Base-by-base conservation (phyloP, 2,113 vertebrate genomes). In the Galeopterus variegatus region DNA sequence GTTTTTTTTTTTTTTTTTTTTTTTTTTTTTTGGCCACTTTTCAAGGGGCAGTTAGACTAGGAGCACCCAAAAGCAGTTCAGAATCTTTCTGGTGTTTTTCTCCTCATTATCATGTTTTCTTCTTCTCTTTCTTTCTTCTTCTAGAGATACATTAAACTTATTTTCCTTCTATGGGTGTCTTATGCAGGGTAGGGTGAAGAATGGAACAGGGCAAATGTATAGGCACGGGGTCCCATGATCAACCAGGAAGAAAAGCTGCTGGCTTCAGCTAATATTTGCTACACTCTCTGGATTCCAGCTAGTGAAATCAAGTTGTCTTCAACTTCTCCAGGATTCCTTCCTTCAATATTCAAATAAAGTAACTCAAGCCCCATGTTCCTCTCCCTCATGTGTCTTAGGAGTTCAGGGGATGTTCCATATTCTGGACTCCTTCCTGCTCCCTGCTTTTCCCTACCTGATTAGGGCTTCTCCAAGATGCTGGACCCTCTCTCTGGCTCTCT, bases 41-140 rank as follows among this genome's bases (percentile, higher is more conserved):
- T 60, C n/a, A 64, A 81, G 14, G 24, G 26, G 6, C 60, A 48
- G 23, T 76, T 84, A 91, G 62, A 82, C 88, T 69, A 90, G 48
- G 36, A 8, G 92, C 18, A 70, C 62, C 52, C 41, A 85, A 91
- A 96, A 77, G 72, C 45, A 75, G 56, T 48, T 75, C 11, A 92
- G 41, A 97, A 89, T 23, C 5, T 84, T 92, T 56, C 8, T 85
- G 58, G 8, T 73, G 41, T 54, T 91, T 33, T 93, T 9, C 72
- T 83, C 41, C 11, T 26, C 0, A 14, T 73, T 73, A 21, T 21
- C 18, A n/a, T 58, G 54, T 64, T 93, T 77, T 58, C 31, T 83
- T 90, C 19, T 24, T n/a, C 0, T 2, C 14, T 75, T 79, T 50
- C 41, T n/a, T 93, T 56, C 21, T 88, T 88, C 73, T 50, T 52